These are phyloP conservation scores for Enteromius anoplus DNA, from an alignment of 2,797 vertebrate genomes.

Conservation along the genomic window DNA sequence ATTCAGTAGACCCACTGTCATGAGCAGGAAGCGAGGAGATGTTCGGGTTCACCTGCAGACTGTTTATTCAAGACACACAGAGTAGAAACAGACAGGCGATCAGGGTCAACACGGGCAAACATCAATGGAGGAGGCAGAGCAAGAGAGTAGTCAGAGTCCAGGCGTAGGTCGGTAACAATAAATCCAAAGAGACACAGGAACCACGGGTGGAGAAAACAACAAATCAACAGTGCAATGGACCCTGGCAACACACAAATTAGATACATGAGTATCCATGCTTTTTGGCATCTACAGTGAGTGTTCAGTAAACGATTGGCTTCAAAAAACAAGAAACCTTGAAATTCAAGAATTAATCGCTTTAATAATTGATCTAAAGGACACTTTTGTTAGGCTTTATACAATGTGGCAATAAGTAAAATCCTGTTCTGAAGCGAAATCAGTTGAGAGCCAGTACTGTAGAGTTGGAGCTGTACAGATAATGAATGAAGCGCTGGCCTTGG, in stretches of 20 bases:
- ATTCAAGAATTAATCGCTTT: background rate
- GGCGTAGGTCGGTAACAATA: no score
- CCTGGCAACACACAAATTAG: background rate
- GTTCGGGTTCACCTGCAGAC: no score
- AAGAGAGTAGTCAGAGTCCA: no score
- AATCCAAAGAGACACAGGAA: no score
- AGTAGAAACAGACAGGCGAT: no score
- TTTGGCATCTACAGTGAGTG: background rate
- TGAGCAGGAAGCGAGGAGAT: no score
- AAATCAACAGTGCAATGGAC: no score
- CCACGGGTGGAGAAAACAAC: no score
- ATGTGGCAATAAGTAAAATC: background rate
- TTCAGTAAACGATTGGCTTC: background rate
- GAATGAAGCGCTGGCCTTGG: conserved; percentile 48
- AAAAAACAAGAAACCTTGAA: background rate
- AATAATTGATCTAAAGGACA: background rate
- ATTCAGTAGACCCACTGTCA: no score
- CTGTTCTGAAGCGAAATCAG: background rate
- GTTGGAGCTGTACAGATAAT: background rate
- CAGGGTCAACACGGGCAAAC: no score
- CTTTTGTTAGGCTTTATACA: background rate
- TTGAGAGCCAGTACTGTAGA: background rate
- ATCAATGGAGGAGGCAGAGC: no score
- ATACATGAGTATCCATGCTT: background rate
- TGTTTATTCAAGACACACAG: no score